Evolutionary conservation across 2,797 vertebrate species (phyloP).

Genomic region (Manis crassicaudata): DNA sequence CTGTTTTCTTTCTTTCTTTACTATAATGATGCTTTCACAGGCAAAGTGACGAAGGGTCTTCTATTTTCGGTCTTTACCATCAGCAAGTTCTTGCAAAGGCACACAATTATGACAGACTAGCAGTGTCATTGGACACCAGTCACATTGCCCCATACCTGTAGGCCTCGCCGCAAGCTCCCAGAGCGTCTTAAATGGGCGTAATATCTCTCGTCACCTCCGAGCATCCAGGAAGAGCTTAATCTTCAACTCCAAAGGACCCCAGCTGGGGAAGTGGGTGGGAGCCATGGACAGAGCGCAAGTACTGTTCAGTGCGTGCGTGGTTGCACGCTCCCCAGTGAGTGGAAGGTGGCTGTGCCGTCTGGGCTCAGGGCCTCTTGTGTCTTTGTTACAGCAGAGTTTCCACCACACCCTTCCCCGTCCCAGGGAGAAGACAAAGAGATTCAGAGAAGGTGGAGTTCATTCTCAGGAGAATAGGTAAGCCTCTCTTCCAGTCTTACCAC

Average conservation of each 20-base stretch:
- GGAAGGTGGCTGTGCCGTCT: not conserved
- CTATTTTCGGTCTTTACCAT: not conserved
- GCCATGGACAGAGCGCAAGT: not conserved
- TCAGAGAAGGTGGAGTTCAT: not conserved
- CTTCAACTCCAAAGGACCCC: not conserved
- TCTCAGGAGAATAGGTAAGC: not conserved
- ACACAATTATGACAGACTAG: not conserved
- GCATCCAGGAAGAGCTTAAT: not conserved
- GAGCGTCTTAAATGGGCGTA: not conserved
- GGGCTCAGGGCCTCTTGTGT: accelerated
- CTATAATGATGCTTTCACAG: not conserved
- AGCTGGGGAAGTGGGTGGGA: not conserved
- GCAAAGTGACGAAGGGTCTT: not conserved
- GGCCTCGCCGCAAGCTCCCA: not conserved
- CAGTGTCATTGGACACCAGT: not conserved
- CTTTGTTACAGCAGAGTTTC: not conserved
- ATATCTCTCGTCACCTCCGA: not conserved
- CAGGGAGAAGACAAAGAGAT: not conserved
- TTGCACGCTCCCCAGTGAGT: not conserved
- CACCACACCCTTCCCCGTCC: not conserved
- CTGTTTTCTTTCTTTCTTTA: not conserved
- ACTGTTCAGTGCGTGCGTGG: not conserved
- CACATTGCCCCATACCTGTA: no score
- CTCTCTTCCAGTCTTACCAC: not conserved
- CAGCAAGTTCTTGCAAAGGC: not conserved